phyloP scores from a whole-genome alignment of 2,888 invertebrate species.

The Celastrina argiolus region DNA sequence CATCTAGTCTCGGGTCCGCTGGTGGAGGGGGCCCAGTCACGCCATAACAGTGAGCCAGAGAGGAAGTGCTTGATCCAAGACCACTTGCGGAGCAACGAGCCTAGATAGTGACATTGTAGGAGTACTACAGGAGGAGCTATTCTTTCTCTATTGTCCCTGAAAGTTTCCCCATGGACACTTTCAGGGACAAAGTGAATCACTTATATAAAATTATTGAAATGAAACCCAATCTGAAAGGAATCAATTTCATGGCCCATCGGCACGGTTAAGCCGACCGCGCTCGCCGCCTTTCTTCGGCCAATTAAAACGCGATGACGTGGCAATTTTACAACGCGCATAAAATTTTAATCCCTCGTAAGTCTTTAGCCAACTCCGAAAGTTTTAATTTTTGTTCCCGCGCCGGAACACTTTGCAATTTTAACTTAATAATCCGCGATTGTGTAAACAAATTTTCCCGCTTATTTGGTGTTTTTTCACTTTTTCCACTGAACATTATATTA shows the following conservation, averaged over 20 bases:
- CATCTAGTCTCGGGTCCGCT: too few relatives aligned
- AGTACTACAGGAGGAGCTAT: too few relatives aligned
- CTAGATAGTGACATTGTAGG: too few relatives aligned
- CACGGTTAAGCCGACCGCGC: not conserved
- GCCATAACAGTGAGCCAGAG: too few relatives aligned
- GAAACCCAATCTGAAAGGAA: not conserved
- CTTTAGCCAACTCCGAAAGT: slow-evolving; percentile 26
- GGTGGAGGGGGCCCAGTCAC: too few relatives aligned
- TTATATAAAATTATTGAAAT: not conserved
- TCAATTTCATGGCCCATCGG: slow-evolving; percentile 5
- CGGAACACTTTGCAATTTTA: not conserved
- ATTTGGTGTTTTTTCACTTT: not conserved
- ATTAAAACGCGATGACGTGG: slow-evolving; percentile 32
- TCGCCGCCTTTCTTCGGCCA: slow-evolving; percentile 27
- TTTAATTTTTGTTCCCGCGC: slow-evolving; percentile 15
- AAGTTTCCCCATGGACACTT: too few relatives aligned
- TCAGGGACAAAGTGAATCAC: too few relatives aligned
- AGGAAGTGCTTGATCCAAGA: too few relatives aligned
- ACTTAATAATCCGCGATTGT: slow-evolving; percentile 1
- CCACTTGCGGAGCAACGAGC: too few relatives aligned
- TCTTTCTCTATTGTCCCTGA: too few relatives aligned
- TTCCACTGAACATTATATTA: too few relatives aligned
- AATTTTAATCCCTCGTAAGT: slow-evolving; percentile 32
- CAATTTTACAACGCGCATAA: slow-evolving; percentile 32
- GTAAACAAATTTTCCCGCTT: not conserved